phyloP scores from a whole-genome alignment of 2,113 vertebrate genomes.

The Meriones unguiculatus region DNA sequence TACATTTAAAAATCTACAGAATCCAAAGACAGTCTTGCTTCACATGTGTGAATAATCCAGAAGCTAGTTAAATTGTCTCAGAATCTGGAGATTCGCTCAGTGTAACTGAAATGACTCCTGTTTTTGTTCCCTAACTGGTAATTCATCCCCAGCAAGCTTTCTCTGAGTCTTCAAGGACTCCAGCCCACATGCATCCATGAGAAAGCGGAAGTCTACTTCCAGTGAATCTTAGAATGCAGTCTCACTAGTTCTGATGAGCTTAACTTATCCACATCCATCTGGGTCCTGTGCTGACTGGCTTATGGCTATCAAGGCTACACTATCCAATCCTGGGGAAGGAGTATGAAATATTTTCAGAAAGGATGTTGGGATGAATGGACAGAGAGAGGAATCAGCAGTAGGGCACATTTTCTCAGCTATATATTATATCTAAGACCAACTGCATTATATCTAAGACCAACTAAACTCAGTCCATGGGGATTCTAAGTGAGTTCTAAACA shows the following conservation, averaged over 20 bases:
- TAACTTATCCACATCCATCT: background rate
- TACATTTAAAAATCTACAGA: background rate
- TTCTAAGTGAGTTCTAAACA: background rate
- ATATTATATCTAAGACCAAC: background rate
- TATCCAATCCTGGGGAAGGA: background rate
- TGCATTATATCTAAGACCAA: background rate
- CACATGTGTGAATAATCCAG: background rate
- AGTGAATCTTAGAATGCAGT: background rate
- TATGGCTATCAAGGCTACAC: background rate
- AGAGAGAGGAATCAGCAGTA: background rate
- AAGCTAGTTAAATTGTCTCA: slow-evolving; percentile 16
- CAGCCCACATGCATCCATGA: background rate
- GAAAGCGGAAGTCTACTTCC: background rate
- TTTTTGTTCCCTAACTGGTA: background rate
- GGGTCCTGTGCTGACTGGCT: background rate
- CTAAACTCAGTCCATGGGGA: background rate
- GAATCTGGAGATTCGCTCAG: background rate
- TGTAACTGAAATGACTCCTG: background rate
- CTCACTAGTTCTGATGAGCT: background rate
- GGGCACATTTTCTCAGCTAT: background rate
- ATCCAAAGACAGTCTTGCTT: background rate
- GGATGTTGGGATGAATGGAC: background rate
- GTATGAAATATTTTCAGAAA: slow-evolving; percentile 26
- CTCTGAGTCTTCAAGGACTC: background rate
- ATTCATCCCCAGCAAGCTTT: background rate